Percentiles rank a stretch among this genome's conserved stretches.
These are phyloP conservation scores for Bagarius yarrelli DNA, from an alignment of 2,113 vertebrate genomes.

Conservation along the genomic window DNA sequence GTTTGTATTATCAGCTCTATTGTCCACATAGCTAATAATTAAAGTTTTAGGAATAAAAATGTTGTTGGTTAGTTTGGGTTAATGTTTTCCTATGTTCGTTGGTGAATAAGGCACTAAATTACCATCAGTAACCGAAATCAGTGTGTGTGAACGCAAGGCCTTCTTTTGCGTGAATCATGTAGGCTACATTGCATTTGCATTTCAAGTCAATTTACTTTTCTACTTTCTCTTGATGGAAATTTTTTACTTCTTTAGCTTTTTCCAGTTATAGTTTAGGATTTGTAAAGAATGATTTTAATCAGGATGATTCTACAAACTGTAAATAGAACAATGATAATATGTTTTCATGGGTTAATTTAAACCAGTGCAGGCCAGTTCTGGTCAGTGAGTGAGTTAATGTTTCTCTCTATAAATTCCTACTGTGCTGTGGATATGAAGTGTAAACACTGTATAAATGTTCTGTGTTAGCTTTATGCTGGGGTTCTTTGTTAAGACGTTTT, in stretches of 20 bases:
- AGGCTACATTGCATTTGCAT: neutral
- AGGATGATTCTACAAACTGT: too few species aligned
- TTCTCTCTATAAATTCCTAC: conserved; percentile 13
- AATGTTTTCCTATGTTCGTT: neutral
- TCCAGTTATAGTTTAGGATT: neutral
- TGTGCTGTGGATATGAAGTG: conserved; percentile 1
- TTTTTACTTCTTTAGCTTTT: neutral
- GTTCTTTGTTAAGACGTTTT: neutral
- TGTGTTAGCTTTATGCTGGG: neutral
- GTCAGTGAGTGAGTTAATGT: neutral
- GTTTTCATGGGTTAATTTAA: neutral
- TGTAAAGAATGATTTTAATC: neutral
- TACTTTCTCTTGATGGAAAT: neutral
- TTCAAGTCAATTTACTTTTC: neutral
- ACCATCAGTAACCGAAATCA: neutral
- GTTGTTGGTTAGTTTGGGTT: neutral
- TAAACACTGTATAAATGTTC: neutral
- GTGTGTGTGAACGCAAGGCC: neutral
- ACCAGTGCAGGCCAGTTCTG: neutral
- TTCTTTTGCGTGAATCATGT: neutral
- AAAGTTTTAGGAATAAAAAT: neutral
- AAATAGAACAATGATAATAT: neutral
- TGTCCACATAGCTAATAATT: neutral
- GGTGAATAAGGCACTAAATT: neutral
- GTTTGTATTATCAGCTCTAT: neutral